These are phyloP conservation scores for Bucco capensis DNA, from an alignment of 2,113 vertebrate species.

Conservation along the genomic window DNA sequence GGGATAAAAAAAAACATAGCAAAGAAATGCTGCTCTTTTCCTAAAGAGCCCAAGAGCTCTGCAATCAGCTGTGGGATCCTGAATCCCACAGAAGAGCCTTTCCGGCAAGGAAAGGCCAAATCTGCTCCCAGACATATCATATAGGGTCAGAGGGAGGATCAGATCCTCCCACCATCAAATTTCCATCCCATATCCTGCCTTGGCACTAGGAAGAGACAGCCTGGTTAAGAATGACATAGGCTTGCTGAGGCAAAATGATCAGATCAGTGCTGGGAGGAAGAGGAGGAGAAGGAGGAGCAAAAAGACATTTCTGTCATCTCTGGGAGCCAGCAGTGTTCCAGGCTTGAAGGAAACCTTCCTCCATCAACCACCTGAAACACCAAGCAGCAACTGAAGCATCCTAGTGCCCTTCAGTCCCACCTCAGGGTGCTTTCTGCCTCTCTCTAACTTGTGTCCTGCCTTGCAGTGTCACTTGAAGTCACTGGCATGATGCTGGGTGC, in stretches of 20 bases:
- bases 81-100: background rate
- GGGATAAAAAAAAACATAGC: background rate
- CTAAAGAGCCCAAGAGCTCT: background rate
- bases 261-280: background rate
- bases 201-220: background rate
- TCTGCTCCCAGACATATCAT: background rate
- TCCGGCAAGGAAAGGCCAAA: background rate
- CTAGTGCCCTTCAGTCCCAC: background rate
- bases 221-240: background rate
- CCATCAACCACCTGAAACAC: background rate
- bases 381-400: background rate
- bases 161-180: background rate
- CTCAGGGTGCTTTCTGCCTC: background rate
- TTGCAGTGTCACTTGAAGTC: background rate
- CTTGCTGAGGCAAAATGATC: conserved; percentile 15
- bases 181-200: background rate
- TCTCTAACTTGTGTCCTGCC: background rate
- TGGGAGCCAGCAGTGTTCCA: background rate
- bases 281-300: background rate
- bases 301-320: background rate
- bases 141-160: accelerated
- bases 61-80: background rate
- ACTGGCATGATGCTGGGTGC: background rate
- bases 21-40: background rate
- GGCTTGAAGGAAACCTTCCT: background rate